Evolutionary conservation across 64 coral and sea anemone genomes (phyloP).

Genomic region (Platygyra sinensis): DNA sequence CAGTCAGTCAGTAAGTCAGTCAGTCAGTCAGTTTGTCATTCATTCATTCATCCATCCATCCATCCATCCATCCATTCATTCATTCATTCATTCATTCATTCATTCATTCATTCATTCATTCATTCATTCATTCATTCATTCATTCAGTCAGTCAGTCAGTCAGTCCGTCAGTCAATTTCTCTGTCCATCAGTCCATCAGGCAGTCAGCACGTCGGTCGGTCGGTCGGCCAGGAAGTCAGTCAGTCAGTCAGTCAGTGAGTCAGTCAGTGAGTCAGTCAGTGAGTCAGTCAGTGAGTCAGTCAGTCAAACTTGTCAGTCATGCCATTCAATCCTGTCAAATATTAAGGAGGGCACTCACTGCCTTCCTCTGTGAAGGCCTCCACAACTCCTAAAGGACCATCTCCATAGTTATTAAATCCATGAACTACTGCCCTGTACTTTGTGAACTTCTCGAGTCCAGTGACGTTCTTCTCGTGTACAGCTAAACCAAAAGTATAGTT

Average conservation of each 20-base stretch:
- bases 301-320: neutral
- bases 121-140: no score
- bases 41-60: neutral
- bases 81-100: no score
- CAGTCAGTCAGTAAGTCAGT: neutral
- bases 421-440: conserved; percentile 27
- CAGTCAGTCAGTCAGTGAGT: no score
- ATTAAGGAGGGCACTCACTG: conserved; percentile 7
- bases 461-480: neutral
- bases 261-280: neutral
- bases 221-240: no score
- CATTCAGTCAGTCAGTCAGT: no score
- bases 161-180: no score
- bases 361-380: conserved; percentile 24
- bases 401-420: conserved; percentile 45
- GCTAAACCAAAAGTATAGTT: neutral
- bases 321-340: neutral
- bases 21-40: neutral
- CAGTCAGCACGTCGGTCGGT: no score
- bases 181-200: no score
- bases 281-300: neutral
- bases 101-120: no score
- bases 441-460: conserved; percentile 19
- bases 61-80: no score
- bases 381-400: neutral